These are phyloP conservation scores for Tautogolabrus adspersus DNA, from an alignment of 2,113 vertebrate genomes.

Conservation along the genomic window DNA sequence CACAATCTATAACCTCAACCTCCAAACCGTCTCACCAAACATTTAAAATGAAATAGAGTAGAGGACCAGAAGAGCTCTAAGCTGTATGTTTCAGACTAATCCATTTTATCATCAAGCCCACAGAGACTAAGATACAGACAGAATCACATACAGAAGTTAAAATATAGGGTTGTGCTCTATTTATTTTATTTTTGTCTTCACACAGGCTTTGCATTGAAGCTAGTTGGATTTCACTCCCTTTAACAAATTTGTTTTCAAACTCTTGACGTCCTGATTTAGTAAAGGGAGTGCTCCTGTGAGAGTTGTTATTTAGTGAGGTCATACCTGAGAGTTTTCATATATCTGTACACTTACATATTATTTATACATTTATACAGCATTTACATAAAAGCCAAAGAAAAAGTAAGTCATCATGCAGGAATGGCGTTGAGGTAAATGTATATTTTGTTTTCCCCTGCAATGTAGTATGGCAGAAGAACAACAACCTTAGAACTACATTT, in stretches of 20 bases:
- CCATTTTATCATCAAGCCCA: not conserved
- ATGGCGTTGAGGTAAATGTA: no score
- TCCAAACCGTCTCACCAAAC: not conserved
- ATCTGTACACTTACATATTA: conserved; percentile 1
- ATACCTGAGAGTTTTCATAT: not conserved
- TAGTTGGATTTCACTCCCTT: conserved; percentile 12
- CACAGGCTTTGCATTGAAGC: not conserved
- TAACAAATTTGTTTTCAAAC: conserved; percentile 20
- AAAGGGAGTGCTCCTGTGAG: not conserved
- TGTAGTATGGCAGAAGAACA: no score
- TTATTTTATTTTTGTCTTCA: not conserved
- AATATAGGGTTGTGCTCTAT: not conserved
- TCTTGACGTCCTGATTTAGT: conserved; percentile 16
- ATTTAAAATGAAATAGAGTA: not conserved
- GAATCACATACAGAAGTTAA: not conserved
- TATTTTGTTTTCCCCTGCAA: no score
- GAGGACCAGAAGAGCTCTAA: not conserved
- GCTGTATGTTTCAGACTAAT: not conserved
- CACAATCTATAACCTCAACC: not conserved
- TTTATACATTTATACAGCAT: not conserved
- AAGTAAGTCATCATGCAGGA: no score
- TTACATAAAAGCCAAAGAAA: no score
- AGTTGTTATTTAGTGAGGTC: conserved; percentile 12
- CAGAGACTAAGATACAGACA: not conserved
- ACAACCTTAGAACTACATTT: no score